A percentile compares a stretch with the other conserved stretches of the same genome.
phyloP scores from a whole-genome alignment of 2,797 vertebrate genomes.

The Octomys mimax region DNA sequence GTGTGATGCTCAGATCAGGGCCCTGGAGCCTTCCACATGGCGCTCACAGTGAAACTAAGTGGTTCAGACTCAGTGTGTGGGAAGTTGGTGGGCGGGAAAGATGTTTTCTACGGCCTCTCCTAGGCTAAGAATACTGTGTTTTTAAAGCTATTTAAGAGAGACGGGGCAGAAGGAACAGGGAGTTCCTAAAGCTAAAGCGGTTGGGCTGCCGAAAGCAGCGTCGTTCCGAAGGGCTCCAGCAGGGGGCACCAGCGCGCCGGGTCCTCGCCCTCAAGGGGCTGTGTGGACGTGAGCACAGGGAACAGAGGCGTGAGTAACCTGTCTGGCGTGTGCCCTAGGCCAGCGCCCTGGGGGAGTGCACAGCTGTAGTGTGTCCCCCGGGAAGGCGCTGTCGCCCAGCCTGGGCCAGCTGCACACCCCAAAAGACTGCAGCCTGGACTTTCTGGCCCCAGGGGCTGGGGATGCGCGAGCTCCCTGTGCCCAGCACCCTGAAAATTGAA shows the following conservation, averaged over 20 bases:
- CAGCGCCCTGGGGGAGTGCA: not conserved
- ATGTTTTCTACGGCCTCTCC: slow-evolving; percentile 68
- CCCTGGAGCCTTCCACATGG: not conserved
- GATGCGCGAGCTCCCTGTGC: not conserved
- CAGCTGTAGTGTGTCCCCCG: not conserved
- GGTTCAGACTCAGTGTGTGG: slow-evolving; percentile 55
- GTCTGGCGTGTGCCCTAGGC: not conserved
- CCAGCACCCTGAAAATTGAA: not conserved
- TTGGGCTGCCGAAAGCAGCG: slow-evolving; percentile 48
- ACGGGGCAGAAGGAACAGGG: slow-evolving; percentile 70
- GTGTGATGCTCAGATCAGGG: not conserved
- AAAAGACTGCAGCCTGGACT: not conserved
- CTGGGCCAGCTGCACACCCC: not conserved
- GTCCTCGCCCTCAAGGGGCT: not conserved
- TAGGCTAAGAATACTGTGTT: slow-evolving; percentile 77
- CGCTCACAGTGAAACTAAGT: slow-evolving; percentile 44
- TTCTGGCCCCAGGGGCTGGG: not conserved
- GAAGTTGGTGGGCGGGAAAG: slow-evolving; percentile 76
- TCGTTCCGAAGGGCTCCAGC: not conserved
- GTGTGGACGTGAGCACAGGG: not conserved
- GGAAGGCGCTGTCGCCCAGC: not conserved
- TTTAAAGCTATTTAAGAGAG: slow-evolving; percentile 78
- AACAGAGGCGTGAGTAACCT: not conserved
- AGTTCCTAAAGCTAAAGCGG: slow-evolving; percentile 66
- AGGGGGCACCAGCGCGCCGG: not conserved